Percentiles rank a stretch among this genome's conserved stretches.
Conservation (phyloP, 2,888 invertebrate species). For the Mythimna lalbum region DNA sequence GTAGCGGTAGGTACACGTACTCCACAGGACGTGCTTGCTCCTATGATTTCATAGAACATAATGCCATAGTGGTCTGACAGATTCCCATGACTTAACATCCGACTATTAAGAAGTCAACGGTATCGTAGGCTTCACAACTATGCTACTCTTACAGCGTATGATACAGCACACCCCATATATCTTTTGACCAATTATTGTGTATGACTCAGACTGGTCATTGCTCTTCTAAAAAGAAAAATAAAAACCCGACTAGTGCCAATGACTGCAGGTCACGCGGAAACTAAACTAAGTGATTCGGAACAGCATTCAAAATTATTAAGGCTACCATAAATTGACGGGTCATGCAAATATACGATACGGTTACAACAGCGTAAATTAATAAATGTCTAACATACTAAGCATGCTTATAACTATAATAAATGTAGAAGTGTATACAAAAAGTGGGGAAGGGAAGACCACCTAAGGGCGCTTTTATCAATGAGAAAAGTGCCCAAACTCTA, state of each 20-base stretch:
- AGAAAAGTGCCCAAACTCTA: neutral
- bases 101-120: neutral
- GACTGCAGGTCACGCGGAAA: slow-evolving; percentile 15
- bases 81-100: slow-evolving; percentile 13
- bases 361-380: neutral
- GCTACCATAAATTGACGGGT: neutral
- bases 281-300: neutral
- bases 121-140: neutral
- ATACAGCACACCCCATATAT: neutral
- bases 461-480: too few relatives aligned
- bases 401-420: neutral
- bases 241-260: slow-evolving; percentile 2
- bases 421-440: neutral
- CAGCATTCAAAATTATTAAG: neutral
- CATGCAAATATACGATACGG: neutral
- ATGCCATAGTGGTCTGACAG: neutral
- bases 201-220: slow-evolving; percentile 20
- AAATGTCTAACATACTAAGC: neutral
- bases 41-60: slow-evolving; percentile 24
- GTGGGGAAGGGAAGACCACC: neutral
- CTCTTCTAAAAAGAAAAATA: slow-evolving; percentile 20
- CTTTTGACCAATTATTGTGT: slow-evolving; percentile 1
- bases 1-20: slow-evolving; percentile 18
- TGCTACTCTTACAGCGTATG: neutral
- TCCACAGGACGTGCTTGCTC: slow-evolving; percentile 40